A percentile compares a stretch with the other conserved stretches of the same genome.
These are phyloP conservation scores for Halcyon senegalensis DNA, from an alignment of 2,113 vertebrate genomes.

Conservation along the genomic window DNA sequence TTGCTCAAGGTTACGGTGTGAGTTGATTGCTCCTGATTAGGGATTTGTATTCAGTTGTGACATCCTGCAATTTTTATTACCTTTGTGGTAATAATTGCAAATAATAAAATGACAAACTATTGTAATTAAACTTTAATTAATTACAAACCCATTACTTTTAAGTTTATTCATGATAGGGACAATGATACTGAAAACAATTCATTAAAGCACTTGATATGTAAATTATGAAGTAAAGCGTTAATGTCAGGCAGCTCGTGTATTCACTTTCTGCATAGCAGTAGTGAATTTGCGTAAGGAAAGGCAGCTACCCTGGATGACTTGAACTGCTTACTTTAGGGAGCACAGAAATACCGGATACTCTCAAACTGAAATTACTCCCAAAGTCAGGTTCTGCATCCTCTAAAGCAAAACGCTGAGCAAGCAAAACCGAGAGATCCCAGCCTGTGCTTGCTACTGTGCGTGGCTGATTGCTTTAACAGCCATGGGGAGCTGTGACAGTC, in stretches of 20 bases:
- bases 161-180: conserved; percentile 54
- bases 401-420: background rate
- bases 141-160: conserved; percentile 61
- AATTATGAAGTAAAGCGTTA: conserved; percentile 37
- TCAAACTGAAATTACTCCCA: background rate
- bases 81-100: conserved; percentile 56
- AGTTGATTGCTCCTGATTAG: conserved; percentile 58
- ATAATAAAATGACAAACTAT: conserved; percentile 67
- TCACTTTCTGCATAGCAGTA: background rate
- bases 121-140: conserved; percentile 66
- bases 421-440: background rate
- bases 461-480: background rate
- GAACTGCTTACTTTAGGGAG: background rate
- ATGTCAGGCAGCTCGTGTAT: background rate
- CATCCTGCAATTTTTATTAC: conserved; percentile 56
- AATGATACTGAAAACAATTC: conserved; percentile 55
- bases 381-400: background rate
- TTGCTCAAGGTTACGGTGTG: background rate
- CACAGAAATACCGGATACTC: background rate
- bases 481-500: fast-evolving
- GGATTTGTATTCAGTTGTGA: conserved; percentile 66
- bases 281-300: background rate
- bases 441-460: background rate
- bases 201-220: conserved; percentile 62
- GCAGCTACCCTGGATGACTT: background rate